Evolutionary conservation across 2,113 vertebrate genomes (phyloP), one percentile per base, ranked within the genome.

Genomic region (Ctenodactylus gundi): DNA sequence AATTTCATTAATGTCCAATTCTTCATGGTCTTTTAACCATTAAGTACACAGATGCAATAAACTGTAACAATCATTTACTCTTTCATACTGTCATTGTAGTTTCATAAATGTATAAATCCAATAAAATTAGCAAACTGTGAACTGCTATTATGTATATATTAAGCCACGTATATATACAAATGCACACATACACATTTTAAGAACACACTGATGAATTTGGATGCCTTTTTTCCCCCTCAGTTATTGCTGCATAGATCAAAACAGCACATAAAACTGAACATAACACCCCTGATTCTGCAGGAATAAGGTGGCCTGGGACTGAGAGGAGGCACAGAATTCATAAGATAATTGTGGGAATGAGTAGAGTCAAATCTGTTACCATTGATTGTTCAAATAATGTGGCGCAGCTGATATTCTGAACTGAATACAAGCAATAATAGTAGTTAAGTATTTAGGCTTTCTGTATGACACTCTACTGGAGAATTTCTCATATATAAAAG

Each of bases 61-160:
- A 96, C 95, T 96, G 72, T 94, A 96, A 93, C 91, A 82, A 92
- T 41, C 21, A 53, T 97, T 93, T 44, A 96, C 0, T 34, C 86
- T 97, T 96, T 96, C 93, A 96, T 60, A 96, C 64, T 9, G 89
- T 86, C 93, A 68, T 60, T 94, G 58, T 57, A 94, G 27, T 83
- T 62, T 95, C 89, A 91, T 85, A 87, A 84, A n/a, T 91, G 53
- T 25, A 94, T 51, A 95, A 93, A 97, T 80, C 39, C 86, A 95
- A 73, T 83, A 95, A 93, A 96, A 96, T 82, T 84, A 95, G 91
- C 70, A 95, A 93, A 67, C 82, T 81, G 57, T 95, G 94, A 97
- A 60, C 85, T 95, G 81, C 68, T 93, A 84, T 88, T 72, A 83
- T 49, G 76, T 94, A 41, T 55, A 97, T 91, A 92, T 85, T 53